These are phyloP conservation scores for Hymenochirus boettgeri DNA, from an alignment of 2,113 vertebrate species.

Conservation along the genomic window DNA sequence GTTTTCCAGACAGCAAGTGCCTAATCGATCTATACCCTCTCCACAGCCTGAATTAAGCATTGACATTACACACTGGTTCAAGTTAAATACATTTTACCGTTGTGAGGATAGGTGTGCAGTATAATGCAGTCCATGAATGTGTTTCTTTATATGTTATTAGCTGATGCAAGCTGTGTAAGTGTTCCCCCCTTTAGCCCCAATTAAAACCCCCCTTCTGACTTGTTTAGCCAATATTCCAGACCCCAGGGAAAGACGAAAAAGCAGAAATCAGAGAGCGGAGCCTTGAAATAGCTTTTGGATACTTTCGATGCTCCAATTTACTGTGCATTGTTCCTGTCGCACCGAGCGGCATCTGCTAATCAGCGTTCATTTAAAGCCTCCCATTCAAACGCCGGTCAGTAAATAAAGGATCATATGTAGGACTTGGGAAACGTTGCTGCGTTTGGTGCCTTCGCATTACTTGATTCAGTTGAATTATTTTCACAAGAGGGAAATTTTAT, in stretches of 20 bases:
- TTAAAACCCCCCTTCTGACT: constrained; percentile 4
- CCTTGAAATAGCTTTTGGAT: constrained; percentile 9
- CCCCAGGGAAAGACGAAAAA: background rate
- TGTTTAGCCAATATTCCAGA: constrained; percentile 20
- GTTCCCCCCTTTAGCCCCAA: background rate
- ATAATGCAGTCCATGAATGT: too few species aligned
- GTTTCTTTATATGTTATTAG: too few species aligned
- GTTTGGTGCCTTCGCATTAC: background rate
- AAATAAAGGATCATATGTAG: background rate
- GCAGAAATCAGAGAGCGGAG: constrained; percentile 4
- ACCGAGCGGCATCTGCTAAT: constrained; percentile 14
- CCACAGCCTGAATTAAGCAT: too few species aligned
- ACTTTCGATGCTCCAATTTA: background rate
- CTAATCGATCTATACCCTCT: too few species aligned
- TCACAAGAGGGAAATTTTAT: too few species aligned
- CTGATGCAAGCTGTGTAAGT: background rate
- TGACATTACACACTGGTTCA: too few species aligned
- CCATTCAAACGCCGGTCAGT: background rate
- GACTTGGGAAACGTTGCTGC: background rate
- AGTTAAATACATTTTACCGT: too few species aligned
- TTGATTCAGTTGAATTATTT: too few species aligned
- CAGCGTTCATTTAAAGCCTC: background rate
- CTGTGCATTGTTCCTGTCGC: background rate
- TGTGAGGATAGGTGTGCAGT: too few species aligned
- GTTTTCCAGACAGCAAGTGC: too few species aligned